These are phyloP conservation scores for Rhinogobius similis DNA, from an alignment of 2,113 vertebrate genomes.

Conservation along the genomic window DNA sequence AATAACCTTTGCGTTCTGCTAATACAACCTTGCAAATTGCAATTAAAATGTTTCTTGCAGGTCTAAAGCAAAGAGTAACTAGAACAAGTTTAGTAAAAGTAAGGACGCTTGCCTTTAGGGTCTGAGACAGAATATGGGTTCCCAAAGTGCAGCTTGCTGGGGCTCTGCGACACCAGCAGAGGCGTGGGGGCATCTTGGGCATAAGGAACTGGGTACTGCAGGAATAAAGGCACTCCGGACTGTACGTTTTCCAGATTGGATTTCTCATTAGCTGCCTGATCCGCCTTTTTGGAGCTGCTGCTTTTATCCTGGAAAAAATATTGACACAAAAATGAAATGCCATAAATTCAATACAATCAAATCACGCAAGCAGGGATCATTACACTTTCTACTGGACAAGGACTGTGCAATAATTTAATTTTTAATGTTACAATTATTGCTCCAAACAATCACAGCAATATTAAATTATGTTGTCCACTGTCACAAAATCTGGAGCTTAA, in stretches of 20 bases:
- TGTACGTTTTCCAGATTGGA: conserved; percentile 70
- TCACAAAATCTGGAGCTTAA: neutral
- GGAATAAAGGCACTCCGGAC: conserved; percentile 69
- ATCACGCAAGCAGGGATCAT: neutral
- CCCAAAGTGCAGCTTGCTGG: conserved; percentile 88
- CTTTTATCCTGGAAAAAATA: conserved; percentile 78
- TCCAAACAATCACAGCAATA: no score
- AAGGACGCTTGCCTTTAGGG: conserved; percentile 80
- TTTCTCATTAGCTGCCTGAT: conserved; percentile 73
- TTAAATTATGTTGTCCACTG: no score
- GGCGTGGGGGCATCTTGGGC: conserved; percentile 80
- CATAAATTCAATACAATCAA: no score
- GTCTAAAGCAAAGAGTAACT: neutral
- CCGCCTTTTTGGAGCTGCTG: conserved; percentile 74
- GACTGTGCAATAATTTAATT: no score
- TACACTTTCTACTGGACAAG: neutral
- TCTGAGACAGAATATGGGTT: conserved; percentile 88
- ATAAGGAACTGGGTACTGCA: conserved; percentile 81
- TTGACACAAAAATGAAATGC: neutral
- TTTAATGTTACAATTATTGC: no score
- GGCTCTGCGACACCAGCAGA: conserved; percentile 79
- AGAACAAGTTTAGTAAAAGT: neutral
- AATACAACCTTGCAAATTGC: no score
- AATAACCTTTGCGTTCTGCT: no score
- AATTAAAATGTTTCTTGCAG: no score